Evolutionary conservation across 2,888 invertebrate species (phyloP), one percentile per base, ranked within the genome.

Genomic region (Cynaeus angustus): DNA sequence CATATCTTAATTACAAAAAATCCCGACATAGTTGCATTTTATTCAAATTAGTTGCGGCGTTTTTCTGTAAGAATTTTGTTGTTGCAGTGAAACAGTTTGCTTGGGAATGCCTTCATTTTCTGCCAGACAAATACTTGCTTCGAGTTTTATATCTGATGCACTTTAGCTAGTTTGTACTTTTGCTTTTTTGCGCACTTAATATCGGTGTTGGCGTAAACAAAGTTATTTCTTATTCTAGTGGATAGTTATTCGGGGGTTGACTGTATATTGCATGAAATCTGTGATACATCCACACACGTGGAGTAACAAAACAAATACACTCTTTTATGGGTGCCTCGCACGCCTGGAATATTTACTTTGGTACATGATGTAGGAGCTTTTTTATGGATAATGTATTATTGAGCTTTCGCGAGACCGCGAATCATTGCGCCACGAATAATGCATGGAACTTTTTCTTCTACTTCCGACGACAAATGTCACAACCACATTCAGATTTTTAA

Each of bases 91-190:
- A 79, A 79, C 80, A 78, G 77, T 82, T 80, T 80, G 83, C 81
- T 73, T 83, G 76, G 77, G 77, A 83, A 83, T 83, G 82, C 78
- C 82, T 80, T 82, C 83, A 83, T 83, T 83, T 81, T 74, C 80
- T 72, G 72, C 75, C 80, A 81, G 80, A 81, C 80, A 78, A 80
- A 81, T 77, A 76, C 78, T 79, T 78, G 79, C 79, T 78, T 78
- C 77, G 77, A 81, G 73, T 83, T 83, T 83, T 83, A 83, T 79
- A 80, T 74, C 78, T 43, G 69, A 75, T 71, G 74, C 75, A 77
- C 79, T 72, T 76, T 68, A 70, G 77, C 75, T 74, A 75, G 75
- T 72, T 77, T 64, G 55, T 38, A 56, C 56, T 61, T 64, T 64
- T 65, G 46, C n/a, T 9, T 59, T 64, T 52, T 64, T 52, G 26